phyloP scores from a whole-genome alignment of 2,113 vertebrate species.

The Diphyllodes magnificus region DNA sequence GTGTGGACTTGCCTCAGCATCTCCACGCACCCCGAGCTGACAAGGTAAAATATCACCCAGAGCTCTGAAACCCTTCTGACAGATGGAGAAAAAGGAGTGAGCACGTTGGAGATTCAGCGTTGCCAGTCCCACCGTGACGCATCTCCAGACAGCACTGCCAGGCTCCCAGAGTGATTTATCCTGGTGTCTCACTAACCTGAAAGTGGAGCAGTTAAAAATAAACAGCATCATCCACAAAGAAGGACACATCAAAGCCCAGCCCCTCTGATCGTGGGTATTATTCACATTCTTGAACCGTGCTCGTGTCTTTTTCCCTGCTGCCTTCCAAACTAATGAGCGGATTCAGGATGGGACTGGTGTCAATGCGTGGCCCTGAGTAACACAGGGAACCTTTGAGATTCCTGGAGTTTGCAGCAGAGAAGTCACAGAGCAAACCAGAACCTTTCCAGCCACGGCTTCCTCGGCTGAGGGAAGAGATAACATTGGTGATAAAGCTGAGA shows the following conservation, averaged over 20 bases:
- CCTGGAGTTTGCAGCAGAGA: not conserved
- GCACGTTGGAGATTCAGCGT: not conserved
- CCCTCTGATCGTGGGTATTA: not conserved
- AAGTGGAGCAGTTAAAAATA: slow-evolving; percentile 30
- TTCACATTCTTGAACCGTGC: not conserved
- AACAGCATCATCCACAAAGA: not conserved
- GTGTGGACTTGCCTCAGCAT: slow-evolving; percentile 1
- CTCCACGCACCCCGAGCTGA: not conserved
- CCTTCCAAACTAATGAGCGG: not conserved
- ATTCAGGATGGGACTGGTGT: not conserved
- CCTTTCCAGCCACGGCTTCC: not conserved
- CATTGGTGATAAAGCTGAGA: accelerated
- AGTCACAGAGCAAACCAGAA: accelerated
- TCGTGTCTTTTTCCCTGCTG: not conserved
- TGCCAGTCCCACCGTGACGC: accelerated
- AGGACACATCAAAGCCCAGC: not conserved
- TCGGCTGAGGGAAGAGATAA: not conserved
- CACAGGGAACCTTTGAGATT: not conserved
- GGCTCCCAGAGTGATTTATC: not conserved
- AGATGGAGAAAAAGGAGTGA: not conserved
- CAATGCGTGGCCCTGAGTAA: accelerated
- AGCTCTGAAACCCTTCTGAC: not conserved
- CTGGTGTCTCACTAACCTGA: not conserved
- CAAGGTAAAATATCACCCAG: slow-evolving; percentile 18
- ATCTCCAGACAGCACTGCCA: not conserved